phyloP scores from a whole-genome alignment of 2,113 vertebrate genomes.

The Gasterosteus nipponicus region DNA sequence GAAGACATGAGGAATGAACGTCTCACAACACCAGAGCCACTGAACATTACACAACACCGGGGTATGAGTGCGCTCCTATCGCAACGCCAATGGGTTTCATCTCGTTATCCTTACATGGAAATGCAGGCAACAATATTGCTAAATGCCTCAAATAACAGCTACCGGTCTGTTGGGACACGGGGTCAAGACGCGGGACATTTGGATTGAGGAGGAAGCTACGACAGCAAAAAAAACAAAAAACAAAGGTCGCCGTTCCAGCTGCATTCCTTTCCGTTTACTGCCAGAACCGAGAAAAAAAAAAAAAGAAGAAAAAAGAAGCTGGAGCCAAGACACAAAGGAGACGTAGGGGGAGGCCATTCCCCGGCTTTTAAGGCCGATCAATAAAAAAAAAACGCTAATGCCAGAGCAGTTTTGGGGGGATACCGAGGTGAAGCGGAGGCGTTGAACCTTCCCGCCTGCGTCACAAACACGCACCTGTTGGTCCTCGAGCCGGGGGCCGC shows the following conservation, averaged over 20 bases:
- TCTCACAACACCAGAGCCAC: slow-evolving; percentile 17
- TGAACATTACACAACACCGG: slow-evolving; percentile 56
- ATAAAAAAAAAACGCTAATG: slow-evolving; percentile 54
- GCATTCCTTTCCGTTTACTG: slow-evolving; percentile 46
- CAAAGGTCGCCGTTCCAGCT: slow-evolving; percentile 13
- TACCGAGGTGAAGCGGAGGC: slow-evolving; percentile 4
- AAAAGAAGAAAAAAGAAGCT: slow-evolving; percentile 9
- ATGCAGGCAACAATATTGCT: slow-evolving; percentile 17
- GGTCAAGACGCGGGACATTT: slow-evolving; percentile 6
- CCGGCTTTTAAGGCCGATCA: slow-evolving; percentile 67
- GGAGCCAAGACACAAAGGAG: slow-evolving; percentile 49
- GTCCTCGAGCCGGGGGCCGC: slow-evolving; percentile 24
- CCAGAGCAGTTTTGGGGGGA: slow-evolving; percentile 4
- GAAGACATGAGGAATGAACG: slow-evolving; percentile 51
- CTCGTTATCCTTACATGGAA: slow-evolving; percentile 26
- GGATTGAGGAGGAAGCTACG: slow-evolving; percentile 14
- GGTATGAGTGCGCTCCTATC: slow-evolving; percentile 1
- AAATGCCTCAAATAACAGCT: slow-evolving; percentile 47
- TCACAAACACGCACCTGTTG: background rate
- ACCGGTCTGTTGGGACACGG: slow-evolving; percentile 35
- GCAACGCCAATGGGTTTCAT: slow-evolving; percentile 36
- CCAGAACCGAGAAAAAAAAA: background rate
- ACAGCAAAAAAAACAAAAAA: slow-evolving; percentile 21
- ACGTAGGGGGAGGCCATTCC: slow-evolving; percentile 27
- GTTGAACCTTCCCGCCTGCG: slow-evolving; percentile 31